Percentiles rank a stretch among this genome's conserved stretches.
These are phyloP conservation scores for Oostethus manadensis DNA, from an alignment of 2,113 vertebrate genomes.

Conservation along the genomic window DNA sequence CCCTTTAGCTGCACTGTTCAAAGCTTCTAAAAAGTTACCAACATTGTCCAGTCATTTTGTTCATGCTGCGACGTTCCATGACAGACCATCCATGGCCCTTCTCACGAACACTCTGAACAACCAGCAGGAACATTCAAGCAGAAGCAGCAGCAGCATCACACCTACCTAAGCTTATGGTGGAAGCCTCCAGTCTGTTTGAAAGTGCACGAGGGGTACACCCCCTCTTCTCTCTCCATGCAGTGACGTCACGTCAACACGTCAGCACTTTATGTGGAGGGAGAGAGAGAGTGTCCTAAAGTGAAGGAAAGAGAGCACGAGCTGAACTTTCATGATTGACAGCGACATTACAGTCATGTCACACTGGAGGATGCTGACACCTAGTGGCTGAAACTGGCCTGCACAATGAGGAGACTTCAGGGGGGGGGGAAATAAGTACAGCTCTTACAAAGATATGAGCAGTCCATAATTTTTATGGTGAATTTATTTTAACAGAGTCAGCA, in stretches of 20 bases:
- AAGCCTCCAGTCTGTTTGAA: constrained; percentile 4
- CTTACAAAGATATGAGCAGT: no score
- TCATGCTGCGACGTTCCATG: no score
- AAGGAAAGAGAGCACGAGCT: constrained; percentile 4
- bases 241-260: constrained; percentile 44
- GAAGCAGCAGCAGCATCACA: constrained; percentile 35
- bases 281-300: not conserved
- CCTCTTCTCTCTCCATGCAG: not conserved
- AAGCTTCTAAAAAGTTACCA: no score
- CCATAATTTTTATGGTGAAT: no score
- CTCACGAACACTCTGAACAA: not conserved
- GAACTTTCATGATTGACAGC: not conserved
- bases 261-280: constrained; percentile 61
- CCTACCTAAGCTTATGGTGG: constrained; percentile 52
- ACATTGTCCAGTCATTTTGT: no score
- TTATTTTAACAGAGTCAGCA: no score
- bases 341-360: not conserved
- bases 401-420: not conserved
- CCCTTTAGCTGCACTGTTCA: no score
- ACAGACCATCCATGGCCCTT: not conserved
- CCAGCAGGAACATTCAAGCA: constrained; percentile 1
- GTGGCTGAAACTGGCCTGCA: constrained; percentile 14
- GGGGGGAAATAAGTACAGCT: no score
- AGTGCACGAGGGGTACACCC: not conserved
- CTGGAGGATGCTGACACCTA: constrained; percentile 42